phyloP scores from a whole-genome alignment of 2,797 vertebrate species.

The Hypotaenidia philippensis region DNA sequence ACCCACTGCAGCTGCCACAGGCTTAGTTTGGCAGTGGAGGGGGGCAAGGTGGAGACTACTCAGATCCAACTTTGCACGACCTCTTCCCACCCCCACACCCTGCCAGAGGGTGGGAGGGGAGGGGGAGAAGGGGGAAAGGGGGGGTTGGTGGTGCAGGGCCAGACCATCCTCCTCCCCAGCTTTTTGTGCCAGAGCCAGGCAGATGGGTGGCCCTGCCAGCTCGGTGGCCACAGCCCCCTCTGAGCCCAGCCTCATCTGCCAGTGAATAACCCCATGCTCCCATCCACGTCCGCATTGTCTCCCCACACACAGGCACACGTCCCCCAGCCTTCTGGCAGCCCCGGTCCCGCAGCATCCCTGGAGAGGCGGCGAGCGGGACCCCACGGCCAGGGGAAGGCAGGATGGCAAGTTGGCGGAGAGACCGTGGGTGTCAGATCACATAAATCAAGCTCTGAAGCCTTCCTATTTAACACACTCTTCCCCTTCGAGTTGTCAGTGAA shows the following conservation, averaged over 20 bases:
- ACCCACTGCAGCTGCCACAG: fast-evolving
- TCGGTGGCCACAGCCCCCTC: background rate
- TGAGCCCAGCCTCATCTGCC: slow-evolving; percentile 61
- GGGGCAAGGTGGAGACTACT: background rate
- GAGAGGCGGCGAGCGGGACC: background rate
- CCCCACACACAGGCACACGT: background rate
- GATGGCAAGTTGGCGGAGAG: background rate
- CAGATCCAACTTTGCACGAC: background rate
- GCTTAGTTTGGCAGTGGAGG: too few relatives aligned
- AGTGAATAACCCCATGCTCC: background rate
- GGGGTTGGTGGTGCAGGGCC: background rate
- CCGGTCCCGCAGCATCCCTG: background rate
- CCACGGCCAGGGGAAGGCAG: background rate
- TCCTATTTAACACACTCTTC: slow-evolving; percentile 98
- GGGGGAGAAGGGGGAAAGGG: too few relatives aligned
- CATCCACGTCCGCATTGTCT: slow-evolving; percentile 58
- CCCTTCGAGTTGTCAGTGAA: slow-evolving; percentile 96
- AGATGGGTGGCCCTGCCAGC: slow-evolving; percentile 75
- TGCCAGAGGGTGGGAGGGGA: background rate
- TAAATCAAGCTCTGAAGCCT: slow-evolving; percentile 94
- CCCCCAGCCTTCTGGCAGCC: slow-evolving; percentile 73
- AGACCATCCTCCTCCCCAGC: background rate
- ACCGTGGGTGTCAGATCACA: slow-evolving; percentile 78
- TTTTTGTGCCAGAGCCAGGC: slow-evolving; percentile 58
- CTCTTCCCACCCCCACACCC: background rate